Conservation (phyloP, 2,113 vertebrate genomes). For the Cebus imitator region DNA sequence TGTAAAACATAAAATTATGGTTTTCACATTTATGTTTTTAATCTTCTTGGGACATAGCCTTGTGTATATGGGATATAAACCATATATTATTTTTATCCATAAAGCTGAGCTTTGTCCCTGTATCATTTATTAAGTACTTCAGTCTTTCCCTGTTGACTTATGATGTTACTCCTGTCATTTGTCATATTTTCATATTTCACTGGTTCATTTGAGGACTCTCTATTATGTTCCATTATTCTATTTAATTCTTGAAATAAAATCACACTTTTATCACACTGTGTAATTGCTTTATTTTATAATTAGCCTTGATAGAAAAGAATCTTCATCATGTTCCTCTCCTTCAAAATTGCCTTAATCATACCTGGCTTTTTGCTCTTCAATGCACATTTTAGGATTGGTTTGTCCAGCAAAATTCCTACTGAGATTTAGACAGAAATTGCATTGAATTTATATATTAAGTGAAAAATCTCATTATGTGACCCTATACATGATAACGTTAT, state of each 20-base stretch:
- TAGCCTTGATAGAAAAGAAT: neutral
- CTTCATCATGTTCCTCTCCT: neutral
- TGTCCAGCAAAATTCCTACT: neutral
- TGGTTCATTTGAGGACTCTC: neutral
- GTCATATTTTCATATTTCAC: neutral
- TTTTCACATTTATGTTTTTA: constrained; percentile 9
- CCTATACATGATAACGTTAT: neutral
- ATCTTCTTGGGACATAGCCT: neutral
- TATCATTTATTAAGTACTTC: neutral
- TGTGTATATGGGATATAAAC: neutral
- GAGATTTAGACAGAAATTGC: neutral
- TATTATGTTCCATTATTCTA: neutral
- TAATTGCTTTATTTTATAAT: constrained; percentile 20
- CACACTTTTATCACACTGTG: neutral
- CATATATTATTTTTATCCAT: neutral
- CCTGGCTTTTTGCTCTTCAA: neutral
- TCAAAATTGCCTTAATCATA: neutral
- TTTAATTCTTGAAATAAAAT: neutral
- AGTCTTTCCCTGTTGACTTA: neutral
- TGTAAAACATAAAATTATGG: neutral
- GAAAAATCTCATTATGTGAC: neutral
- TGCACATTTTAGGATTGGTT: neutral
- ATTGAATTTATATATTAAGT: constrained; percentile 3
- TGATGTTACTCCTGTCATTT: neutral
- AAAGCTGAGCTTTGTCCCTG: neutral